Percentiles rank a stretch among this genome's conserved stretches.
Conservation (phyloP, 2,797 vertebrate species). For the Myotis pilosus region DNA sequence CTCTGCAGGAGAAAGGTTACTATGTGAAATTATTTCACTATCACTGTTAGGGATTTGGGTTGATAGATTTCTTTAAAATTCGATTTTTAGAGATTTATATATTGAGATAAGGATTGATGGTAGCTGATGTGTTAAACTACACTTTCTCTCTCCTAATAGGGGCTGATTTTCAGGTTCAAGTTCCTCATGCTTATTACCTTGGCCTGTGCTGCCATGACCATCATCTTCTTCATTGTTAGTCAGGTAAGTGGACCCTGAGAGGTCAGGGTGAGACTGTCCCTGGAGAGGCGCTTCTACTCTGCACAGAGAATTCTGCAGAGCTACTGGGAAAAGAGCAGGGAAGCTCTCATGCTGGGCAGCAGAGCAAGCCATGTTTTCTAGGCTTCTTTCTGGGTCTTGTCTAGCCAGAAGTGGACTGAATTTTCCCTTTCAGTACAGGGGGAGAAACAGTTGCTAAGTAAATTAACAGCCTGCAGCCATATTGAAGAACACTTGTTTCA, state of each 20-base stretch:
- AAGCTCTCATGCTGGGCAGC: not conserved
- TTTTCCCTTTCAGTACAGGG: not conserved
- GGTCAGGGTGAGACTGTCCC: not conserved
- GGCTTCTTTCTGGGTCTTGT: not conserved
- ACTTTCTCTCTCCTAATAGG: slow-evolving; percentile 83
- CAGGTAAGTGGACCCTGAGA: slow-evolving; percentile 86
- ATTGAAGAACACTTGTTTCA: not conserved
- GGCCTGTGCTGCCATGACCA: slow-evolving; percentile 96
- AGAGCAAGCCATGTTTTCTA: not conserved
- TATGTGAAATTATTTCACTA: not conserved
- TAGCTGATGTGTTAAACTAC: not conserved
- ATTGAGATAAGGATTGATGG: not conserved
- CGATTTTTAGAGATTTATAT: not conserved
- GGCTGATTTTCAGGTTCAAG: slow-evolving; percentile 97
- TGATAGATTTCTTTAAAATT: not conserved
- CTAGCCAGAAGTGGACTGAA: not conserved
- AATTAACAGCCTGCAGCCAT: slow-evolving; percentile 13
- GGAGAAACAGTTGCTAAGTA: not conserved
- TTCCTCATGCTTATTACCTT: slow-evolving; percentile 98
- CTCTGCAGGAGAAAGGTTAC: not conserved
- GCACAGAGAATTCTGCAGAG: not conserved
- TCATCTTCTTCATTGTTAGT: slow-evolving; percentile 98
- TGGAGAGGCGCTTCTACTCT: not conserved
- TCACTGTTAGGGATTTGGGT: not conserved
- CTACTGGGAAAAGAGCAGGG: not conserved